Evolutionary conservation across 2,797 vertebrate genomes (phyloP), one percentile per base, ranked within the genome.

Genomic region (Pelodytes ibericus): DNA sequence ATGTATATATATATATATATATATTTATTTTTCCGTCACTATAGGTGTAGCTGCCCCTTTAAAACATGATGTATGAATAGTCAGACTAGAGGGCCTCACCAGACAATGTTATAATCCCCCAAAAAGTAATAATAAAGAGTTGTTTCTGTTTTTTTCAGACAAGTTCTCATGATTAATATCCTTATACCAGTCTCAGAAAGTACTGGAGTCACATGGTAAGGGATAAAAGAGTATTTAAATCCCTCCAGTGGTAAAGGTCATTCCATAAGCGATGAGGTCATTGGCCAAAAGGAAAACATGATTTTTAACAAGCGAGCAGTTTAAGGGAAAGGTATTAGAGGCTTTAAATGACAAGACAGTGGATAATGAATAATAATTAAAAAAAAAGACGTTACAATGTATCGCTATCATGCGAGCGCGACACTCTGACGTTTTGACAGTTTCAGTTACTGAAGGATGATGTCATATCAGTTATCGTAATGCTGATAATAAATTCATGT

Each of bases 251-350:
- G 72, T 60, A 33, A 67, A 75, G 63, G 67, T 75, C 64, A 67
- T 75, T 75, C 72, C 72, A 75, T 75, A 49, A 75, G 64, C 33
- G 39, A 68, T 75, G 63, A 75, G 72, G 64, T 75, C 72, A 75
- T 68, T 66, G 13, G 63, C 26, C 44, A 27, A 58, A 58, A 26
- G 13, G 4, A 22, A 20, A 4, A 58, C 30, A 39, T 56, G 56
- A 36, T 72, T 59, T 68, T 75, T 51, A 75, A 47, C 30, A 53
- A 39, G 15, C 59, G 27, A 69, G 24, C 29, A 60, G 29, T 75
- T 75, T 56, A 26, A 57, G 65, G 57, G 53, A 33, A 57, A 57
- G 53, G 22, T 20, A 27, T 61, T 10, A n/a, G 57, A 39, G 57
- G 30, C 31, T 20, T 10, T 29, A 57, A 65, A 26, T 75, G 7